phyloP scores from a whole-genome alignment of 2,888 invertebrate species.

The Boloria selene region DNA sequence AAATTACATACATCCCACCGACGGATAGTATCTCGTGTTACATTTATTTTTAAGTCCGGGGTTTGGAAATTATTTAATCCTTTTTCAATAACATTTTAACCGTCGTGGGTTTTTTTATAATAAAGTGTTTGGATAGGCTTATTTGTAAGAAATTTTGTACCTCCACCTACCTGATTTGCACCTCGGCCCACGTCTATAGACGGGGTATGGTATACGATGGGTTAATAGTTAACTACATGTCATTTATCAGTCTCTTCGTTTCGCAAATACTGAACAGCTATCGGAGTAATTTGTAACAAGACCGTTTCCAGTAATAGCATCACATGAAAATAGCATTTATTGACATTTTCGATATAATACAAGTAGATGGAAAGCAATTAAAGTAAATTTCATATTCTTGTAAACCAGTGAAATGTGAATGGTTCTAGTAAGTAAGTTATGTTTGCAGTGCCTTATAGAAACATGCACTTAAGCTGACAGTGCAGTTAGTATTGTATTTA shows the following conservation, averaged over 20 bases:
- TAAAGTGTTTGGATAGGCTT: too few relatives aligned
- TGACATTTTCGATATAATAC: constrained; percentile 31
- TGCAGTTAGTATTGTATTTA: constrained; percentile 58
- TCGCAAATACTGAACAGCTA: constrained; percentile 28
- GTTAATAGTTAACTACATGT: constrained; percentile 33
- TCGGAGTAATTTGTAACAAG: constrained; percentile 32
- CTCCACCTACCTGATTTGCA: too few relatives aligned
- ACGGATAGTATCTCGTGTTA: too few relatives aligned
- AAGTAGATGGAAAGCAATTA: constrained; percentile 34
- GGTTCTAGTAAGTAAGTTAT: constrained; percentile 51
- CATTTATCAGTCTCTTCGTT: constrained; percentile 35
- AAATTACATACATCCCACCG: too few relatives aligned
- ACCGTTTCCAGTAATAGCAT: constrained; percentile 33
- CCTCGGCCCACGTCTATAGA: too few relatives aligned
- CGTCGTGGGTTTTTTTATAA: too few relatives aligned
- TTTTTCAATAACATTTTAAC: too few relatives aligned
- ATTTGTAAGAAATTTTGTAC: constrained; percentile 5
- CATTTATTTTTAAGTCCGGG: too few relatives aligned
- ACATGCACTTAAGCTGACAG: constrained; percentile 72
- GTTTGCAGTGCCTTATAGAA: constrained; percentile 70
- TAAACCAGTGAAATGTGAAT: constrained; percentile 51
- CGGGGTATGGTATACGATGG: too few relatives aligned
- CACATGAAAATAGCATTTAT: constrained; percentile 34
- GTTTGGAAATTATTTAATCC: too few relatives aligned
- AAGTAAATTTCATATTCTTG: constrained; percentile 45